Conservation (phyloP, 2,888 invertebrate genomes). For the Andrena bicolor region DNA sequence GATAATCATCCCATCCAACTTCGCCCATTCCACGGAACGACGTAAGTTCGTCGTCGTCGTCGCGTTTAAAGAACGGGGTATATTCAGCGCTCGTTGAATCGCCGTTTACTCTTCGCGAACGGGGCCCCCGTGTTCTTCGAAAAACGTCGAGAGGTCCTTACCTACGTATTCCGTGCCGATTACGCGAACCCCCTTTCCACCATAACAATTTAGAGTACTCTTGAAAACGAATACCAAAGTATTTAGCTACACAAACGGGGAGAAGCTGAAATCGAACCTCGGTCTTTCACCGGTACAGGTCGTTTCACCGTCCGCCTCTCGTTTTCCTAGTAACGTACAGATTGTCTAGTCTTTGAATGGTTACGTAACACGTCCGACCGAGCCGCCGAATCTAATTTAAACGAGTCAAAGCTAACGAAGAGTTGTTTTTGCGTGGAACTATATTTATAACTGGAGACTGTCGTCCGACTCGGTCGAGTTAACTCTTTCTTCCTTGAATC, state of each 20-base stretch:
- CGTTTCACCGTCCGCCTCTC: not conserved
- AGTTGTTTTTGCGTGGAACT: slow-evolving; percentile 67
- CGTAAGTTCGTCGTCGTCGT: slow-evolving; percentile 54
- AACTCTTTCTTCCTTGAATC: slow-evolving; percentile 58
- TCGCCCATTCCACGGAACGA: slow-evolving; percentile 62
- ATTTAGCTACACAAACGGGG: not conserved
- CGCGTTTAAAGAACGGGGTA: slow-evolving; percentile 52
- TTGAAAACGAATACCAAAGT: not conserved
- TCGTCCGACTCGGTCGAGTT: slow-evolving; percentile 32
- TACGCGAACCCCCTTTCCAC: not conserved
- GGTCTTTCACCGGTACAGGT: not conserved
- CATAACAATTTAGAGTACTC: slow-evolving; percentile 1
- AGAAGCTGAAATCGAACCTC: not conserved
- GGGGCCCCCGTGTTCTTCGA: slow-evolving; percentile 7
- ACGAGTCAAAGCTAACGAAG: slow-evolving; percentile 69
- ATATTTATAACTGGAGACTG: slow-evolving; percentile 67
- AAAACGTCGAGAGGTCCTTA: slow-evolving; percentile 18
- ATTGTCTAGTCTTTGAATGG: slow-evolving; percentile 50
- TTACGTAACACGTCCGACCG: slow-evolving; percentile 59
- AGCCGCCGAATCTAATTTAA: slow-evolving; percentile 66
- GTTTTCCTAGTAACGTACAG: slow-evolving; percentile 17
- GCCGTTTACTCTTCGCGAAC: slow-evolving; percentile 27
- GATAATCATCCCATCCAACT: slow-evolving; percentile 69
- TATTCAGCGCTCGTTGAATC: slow-evolving; percentile 40
- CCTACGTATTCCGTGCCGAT: slow-evolving; percentile 23